Base-by-base conservation (phyloP, 2,888 invertebrate species). In the Leptarthrus brevirostris region DNA sequence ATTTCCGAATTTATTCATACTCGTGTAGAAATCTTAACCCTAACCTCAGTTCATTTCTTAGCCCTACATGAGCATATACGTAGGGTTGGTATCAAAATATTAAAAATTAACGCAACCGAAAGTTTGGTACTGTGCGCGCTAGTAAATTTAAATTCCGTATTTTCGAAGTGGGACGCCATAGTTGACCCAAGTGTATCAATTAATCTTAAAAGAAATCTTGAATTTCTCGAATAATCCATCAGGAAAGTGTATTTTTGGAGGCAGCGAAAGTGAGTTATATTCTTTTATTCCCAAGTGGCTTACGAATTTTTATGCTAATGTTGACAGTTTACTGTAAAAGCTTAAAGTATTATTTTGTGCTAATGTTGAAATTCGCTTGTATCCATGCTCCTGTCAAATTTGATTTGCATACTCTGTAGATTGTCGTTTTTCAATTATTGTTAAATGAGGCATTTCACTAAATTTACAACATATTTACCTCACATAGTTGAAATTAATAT, bases 111-210 rank as follows among this genome's bases (percentile, higher is more conserved):
- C 56, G 34, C 56, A 56, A 14, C 56, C 56, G 8, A 8, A 6
- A 1, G n/a, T n/a, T 8, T 8, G 30, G 30, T 30, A 6, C 8
- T 30, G 4, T 30, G 4, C 30, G 30, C 1, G 4, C 8, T 30
- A 30, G 30, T 30, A 6, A 4, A 8, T 30, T 6, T 8, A 30
- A 30, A 3, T 5, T 5, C 16, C 6, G 26, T 34, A 34, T 24
- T 34, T 56, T 56, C 56, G 30, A 30, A 61, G 69, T 76, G 74
- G 74, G 72, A 76, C 77, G 77, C 77, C 77, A 77, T 77, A 74
- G 73, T 77, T 77, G 72, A 77, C 76, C 77, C 72, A 74, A 77
- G 74, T 74, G 75, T 75, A 73, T 54, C 66, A 40, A 58, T 44
- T 34, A 6, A 12, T 53, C 72, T 73, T 30, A 40, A 74, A 53